phyloP scores from a whole-genome alignment of 2,888 invertebrate species.

The Agriopis marginaria region DNA sequence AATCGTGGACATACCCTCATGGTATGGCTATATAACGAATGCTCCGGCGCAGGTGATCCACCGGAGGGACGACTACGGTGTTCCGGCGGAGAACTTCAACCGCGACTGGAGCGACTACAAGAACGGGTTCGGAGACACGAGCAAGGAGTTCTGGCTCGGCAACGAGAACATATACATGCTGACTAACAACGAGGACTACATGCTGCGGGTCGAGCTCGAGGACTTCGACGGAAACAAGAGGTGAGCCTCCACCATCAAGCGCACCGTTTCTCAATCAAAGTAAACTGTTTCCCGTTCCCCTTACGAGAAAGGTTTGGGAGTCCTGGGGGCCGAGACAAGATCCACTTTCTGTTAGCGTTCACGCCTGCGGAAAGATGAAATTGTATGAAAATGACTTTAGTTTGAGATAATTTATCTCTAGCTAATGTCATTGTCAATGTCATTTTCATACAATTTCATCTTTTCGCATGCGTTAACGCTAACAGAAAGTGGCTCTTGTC shows the following conservation, averaged over 20 bases:
- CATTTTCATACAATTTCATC: no score
- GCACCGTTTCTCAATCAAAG: no score
- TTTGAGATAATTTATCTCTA: no score
- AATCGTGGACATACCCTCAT: neutral
- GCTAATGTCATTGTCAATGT: no score
- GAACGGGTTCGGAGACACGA: slow-evolving; percentile 96
- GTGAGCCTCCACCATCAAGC: slow-evolving; percentile 71
- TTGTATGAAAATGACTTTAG: no score
- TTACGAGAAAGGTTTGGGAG: no score
- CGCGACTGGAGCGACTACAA: slow-evolving; percentile 97
- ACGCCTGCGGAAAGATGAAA: no score
- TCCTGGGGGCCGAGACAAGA: no score
- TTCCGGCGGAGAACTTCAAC: slow-evolving; percentile 96
- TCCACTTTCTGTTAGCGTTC: no score
- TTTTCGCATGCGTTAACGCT: no score
- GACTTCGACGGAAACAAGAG: slow-evolving; percentile 97
- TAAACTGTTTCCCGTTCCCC: no score
- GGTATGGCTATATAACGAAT: neutral
- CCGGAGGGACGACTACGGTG: slow-evolving; percentile 94
- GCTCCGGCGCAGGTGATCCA: slow-evolving; percentile 91
- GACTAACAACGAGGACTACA: slow-evolving; percentile 96
- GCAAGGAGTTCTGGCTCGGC: slow-evolving; percentile 96
- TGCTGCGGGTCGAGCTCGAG: slow-evolving; percentile 94
- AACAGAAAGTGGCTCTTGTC: no score
- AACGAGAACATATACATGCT: slow-evolving; percentile 98